Conservation (phyloP, 2,113 vertebrate species). For the Cairina moschata region DNA sequence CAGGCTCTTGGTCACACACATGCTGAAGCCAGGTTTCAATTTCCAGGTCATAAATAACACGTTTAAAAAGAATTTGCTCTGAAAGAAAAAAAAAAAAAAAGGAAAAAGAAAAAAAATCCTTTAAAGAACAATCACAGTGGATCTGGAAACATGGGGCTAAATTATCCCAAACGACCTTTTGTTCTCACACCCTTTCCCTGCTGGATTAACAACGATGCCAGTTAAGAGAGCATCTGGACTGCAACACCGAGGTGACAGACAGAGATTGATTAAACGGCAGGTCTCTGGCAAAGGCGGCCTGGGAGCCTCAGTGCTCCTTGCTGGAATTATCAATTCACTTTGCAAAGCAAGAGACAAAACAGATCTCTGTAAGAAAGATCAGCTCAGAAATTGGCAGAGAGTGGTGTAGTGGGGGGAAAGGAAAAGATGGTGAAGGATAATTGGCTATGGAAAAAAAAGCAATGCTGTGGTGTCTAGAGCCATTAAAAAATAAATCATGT, state of each 20-base stretch:
- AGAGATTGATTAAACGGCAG: neutral
- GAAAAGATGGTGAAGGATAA: neutral
- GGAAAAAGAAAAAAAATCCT: too few relatives aligned
- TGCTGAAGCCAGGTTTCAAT: neutral
- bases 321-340: neutral
- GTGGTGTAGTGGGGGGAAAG: neutral
- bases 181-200: neutral
- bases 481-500: constrained; percentile 8
- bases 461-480: neutral
- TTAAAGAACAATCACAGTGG: neutral
- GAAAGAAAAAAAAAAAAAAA: neutral
- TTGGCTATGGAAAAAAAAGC: neutral
- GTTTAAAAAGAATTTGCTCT: neutral
- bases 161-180: neutral
- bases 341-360: neutral
- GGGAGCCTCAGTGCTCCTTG: accelerated
- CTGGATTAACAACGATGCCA: neutral
- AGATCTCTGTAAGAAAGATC: neutral
- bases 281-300: neutral
- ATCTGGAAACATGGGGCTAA: neutral
- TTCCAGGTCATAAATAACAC: neutral
- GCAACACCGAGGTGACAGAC: neutral
- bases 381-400: neutral
- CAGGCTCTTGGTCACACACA: neutral
- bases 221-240: neutral